Percentiles rank a stretch among this genome's conserved stretches.
Conservation (phyloP, 2,797 vertebrate genomes). For the Xiphophorus birchmanni region DNA sequence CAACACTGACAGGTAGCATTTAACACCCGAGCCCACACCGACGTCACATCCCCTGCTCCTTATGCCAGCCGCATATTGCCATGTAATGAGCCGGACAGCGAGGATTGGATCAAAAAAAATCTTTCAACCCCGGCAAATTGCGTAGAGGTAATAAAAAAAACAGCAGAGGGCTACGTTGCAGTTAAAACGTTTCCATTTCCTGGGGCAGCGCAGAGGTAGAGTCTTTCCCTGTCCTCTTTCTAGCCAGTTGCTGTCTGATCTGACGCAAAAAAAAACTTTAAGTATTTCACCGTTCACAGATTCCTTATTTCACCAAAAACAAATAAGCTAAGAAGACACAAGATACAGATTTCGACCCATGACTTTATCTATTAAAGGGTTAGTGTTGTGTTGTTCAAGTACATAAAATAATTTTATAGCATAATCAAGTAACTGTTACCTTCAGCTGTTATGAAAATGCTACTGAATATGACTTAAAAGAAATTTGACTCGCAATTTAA, state of each 20-base stretch:
- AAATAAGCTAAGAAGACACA: background rate
- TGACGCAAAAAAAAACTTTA: no score
- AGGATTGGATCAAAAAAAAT: conserved; percentile 65
- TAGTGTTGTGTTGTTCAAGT: no score
- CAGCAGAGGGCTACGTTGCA: background rate
- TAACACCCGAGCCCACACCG: conserved; percentile 60
- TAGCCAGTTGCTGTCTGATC: background rate
- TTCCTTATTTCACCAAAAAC: background rate
- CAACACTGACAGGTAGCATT: conserved; percentile 74
- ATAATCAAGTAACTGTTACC: no score
- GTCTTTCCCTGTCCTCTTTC: no score
- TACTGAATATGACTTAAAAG: no score
- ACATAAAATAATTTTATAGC: no score
- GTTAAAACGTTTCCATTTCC: background rate
- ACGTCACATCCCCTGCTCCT: conserved; percentile 59
- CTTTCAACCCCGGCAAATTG: conserved; percentile 67
- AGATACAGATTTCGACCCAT: background rate
- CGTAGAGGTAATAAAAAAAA: conserved; percentile 13
- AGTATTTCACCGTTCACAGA: no score
- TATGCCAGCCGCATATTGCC: conserved; percentile 52
- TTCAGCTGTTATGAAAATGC: no score
- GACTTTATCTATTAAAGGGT: no score
- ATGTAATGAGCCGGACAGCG: conserved; percentile 55
- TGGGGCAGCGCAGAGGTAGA: background rate
- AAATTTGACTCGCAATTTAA: no score